Evolutionary conservation across 2,113 vertebrate genomes (phyloP), one percentile per base, ranked within the genome.

Genomic region (Nesospiza acunhae): DNA sequence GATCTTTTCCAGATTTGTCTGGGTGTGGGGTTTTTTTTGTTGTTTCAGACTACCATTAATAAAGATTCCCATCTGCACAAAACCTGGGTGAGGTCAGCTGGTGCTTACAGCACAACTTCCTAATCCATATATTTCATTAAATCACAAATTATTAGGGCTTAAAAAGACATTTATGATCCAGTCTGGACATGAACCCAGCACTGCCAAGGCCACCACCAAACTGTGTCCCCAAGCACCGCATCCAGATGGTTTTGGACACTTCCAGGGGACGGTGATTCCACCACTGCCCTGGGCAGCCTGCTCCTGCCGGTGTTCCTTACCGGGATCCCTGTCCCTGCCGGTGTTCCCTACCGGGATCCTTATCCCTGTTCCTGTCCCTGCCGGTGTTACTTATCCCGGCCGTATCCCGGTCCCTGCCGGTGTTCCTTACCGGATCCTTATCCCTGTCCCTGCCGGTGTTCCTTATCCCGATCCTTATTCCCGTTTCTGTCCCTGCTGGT

Each of bases 241-340:
- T 22, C 27, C 47, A 7, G 3, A 1, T 0, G 13, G 12, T 3
- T 49, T 3, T 5, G 28, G 24, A 30, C 24, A 7, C 13, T 13
- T 16, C 35, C 70, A 49, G 41, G 15, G 23, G 35, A 49, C 5
- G 2, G 30, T 3, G 84, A 52, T 44, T 10, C 28, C 47, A 37
- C 12, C 73, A 16, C 39, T 33, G 33, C 63, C 53, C 46, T 23
- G 33, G 30, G 55, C 73, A 69, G 37, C 33, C 53, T 35, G 4
- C 11, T 13, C 47, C 49, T n/a, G n/a, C n/a, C 7, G 22, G 11
- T 15, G n/a, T 22, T 39, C 67, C 20, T 37, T 7, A 37, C 5
- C 18, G 1, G 3, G 13, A 30, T 12, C 67, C 46, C 28, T 11
- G 12, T 41, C 21, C 30, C 27, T 19, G 33, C 17, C 17, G 10